Conservation (phyloP, 2,797 vertebrate genomes). For the Erethizon dorsatum region DNA sequence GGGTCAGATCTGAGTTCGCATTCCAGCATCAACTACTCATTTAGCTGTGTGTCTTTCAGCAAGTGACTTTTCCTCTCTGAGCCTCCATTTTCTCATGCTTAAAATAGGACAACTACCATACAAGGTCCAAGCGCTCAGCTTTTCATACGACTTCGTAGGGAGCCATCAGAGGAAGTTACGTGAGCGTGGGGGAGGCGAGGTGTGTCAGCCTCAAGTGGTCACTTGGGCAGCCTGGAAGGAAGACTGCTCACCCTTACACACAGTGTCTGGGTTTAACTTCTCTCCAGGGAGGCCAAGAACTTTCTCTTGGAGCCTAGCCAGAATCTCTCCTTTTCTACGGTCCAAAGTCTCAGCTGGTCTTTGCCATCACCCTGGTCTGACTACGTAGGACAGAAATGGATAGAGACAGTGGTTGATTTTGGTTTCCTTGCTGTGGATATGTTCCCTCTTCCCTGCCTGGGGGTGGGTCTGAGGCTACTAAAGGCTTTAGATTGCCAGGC, state of each 20-base stretch:
- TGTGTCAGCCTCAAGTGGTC: neutral
- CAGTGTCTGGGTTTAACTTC: neutral
- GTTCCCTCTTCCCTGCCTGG: constrained; percentile 30
- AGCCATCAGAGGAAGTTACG: neutral
- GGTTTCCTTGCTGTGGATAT: neutral
- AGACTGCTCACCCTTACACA: neutral
- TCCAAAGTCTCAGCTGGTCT: neutral
- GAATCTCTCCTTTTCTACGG: neutral
- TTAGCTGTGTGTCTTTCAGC: constrained; percentile 37
- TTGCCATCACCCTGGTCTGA: neutral
- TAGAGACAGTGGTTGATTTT: neutral
- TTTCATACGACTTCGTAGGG: neutral
- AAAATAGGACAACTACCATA: neutral
- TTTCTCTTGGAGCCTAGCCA: constrained; percentile 8
- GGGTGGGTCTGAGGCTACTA: neutral
- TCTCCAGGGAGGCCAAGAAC: neutral
- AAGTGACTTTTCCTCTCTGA: neutral
- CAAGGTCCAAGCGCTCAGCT: neutral
- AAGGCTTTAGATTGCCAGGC: constrained; percentile 45
- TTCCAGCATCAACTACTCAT: neutral
- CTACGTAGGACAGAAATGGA: neutral
- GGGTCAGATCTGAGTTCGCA: neutral
- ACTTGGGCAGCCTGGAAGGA: neutral
- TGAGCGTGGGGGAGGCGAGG: neutral
- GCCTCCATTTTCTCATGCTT: constrained; percentile 31